phyloP scores from a whole-genome alignment of 2,888 invertebrate genomes.

The Operophtera brumata region DNA sequence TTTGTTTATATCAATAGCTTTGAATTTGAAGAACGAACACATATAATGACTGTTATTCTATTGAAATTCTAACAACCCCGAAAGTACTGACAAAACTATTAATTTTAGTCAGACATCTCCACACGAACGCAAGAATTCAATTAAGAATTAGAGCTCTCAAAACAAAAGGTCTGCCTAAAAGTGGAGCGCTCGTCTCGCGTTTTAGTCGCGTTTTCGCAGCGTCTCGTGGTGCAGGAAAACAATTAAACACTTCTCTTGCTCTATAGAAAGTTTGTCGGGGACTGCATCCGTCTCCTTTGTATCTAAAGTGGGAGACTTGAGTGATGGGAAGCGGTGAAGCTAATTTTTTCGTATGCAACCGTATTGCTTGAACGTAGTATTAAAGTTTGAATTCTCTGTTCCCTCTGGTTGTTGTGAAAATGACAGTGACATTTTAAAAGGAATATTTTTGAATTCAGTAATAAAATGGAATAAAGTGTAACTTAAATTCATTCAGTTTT shows the following conservation, averaged over 20 bases:
- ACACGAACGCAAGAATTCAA: conserved; percentile 39
- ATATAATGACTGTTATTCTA: neutral
- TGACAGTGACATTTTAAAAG: neutral
- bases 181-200: conserved; percentile 40
- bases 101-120: neutral
- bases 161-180: conserved; percentile 56
- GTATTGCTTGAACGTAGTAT: neutral
- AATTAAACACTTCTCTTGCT: conserved; percentile 75
- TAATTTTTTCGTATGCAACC: conserved; percentile 16
- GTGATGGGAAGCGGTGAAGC: conserved; percentile 37
- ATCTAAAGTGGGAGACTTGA: conserved; percentile 42
- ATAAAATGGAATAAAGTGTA: neutral
- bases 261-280: conserved; percentile 62
- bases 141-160: conserved; percentile 65
- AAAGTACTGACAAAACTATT: neutral
- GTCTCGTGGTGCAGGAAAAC: conserved; percentile 65
- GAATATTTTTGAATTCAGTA: no score
- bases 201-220: conserved; percentile 64
- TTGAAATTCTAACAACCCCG: no score
- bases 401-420: neutral
- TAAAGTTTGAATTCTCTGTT: neutral
- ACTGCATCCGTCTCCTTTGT: conserved; percentile 67
- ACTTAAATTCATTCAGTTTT: neutral
- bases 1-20: neutral
- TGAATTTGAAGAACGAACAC: neutral